These are phyloP conservation scores for Sebastes hopkinsi DNA, from an alignment of 2,797 vertebrate genomes.

Conservation along the genomic window DNA sequence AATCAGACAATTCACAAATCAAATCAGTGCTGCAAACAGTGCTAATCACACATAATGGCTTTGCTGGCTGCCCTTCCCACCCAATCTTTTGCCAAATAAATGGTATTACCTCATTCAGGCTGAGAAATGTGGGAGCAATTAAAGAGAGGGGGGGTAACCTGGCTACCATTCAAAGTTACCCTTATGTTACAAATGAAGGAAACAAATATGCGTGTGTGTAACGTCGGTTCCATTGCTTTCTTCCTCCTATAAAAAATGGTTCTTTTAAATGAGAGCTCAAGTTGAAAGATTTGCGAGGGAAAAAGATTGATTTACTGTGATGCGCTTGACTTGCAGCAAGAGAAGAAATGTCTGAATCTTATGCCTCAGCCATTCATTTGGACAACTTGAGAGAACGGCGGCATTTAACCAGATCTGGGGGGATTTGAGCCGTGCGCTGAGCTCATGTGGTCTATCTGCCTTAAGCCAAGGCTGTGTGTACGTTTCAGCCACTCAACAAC, in stretches of 20 bases:
- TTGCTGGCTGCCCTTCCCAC: conserved; percentile 65
- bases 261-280: conserved; percentile 41
- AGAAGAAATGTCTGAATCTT: conserved; percentile 46
- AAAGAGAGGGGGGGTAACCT: conserved; percentile 60
- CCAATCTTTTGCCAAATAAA: conserved; percentile 65
- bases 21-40: conserved; percentile 65
- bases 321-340: conserved; percentile 50
- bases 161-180: conserved; percentile 72
- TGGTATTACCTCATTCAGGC: conserved; percentile 79
- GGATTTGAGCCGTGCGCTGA: conserved; percentile 34
- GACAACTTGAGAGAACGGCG: conserved; percentile 31
- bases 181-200: conserved; percentile 56
- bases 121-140: conserved; percentile 83
- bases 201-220: conserved; percentile 56
- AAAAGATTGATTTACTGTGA: conserved; percentile 67
- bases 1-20: conserved; percentile 73
- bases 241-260: conserved; percentile 39
- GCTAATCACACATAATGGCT: conserved; percentile 79
- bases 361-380: conserved; percentile 51
- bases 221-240: conserved; percentile 48
- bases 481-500: conserved; percentile 28
- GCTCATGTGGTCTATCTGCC: conserved; percentile 28
- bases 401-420: conserved; percentile 41
- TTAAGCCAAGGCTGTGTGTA: conserved; percentile 13
- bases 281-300: conserved; percentile 58